Conservation (phyloP, 2,888 invertebrate genomes). For the Drosophila recens region DNA sequence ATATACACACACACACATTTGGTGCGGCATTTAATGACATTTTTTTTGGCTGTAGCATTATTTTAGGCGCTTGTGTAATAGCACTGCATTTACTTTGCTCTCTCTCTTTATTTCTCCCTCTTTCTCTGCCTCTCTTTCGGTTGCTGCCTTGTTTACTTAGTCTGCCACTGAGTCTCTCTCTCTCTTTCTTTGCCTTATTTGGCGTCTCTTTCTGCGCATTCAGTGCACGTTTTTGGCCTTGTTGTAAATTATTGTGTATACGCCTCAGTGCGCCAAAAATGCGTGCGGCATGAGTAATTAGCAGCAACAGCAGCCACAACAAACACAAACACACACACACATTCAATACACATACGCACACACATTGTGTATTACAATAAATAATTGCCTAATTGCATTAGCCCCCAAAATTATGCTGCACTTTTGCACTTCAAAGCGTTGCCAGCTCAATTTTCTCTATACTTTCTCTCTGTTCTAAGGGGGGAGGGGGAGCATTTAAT, state of each 20-base stretch:
- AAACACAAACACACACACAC: constrained; percentile 5
- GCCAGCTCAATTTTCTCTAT: constrained; percentile 24
- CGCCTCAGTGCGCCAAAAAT: constrained; percentile 79
- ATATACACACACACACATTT: constrained; percentile 17
- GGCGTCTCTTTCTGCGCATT: constrained; percentile 53
- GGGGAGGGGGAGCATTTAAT: constrained; percentile 13
- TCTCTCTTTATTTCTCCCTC: not conserved
- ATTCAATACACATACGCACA: not conserved
- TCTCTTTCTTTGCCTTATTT: constrained; percentile 4
- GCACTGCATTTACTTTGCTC: constrained; percentile 26
- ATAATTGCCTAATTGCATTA: constrained; percentile 80
- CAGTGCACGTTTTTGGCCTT: constrained; percentile 71
- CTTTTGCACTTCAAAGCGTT: constrained; percentile 76
- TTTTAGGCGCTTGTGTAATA: constrained; percentile 47
- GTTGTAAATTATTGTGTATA: constrained; percentile 80
- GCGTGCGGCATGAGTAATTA: constrained; percentile 78
- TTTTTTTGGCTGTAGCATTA: constrained; percentile 25
- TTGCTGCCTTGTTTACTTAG: constrained; percentile 2
- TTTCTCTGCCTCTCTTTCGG: not conserved
- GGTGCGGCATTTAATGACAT: constrained; percentile 41
- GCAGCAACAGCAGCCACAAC: constrained; percentile 46
- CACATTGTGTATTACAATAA: constrained; percentile 29
- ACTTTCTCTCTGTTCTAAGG: not conserved
- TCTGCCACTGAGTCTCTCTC: constrained; percentile 1
- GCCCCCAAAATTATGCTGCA: constrained; percentile 72